These are phyloP conservation scores for Ariopsis seemanni DNA, from an alignment of 2,113 vertebrate genomes.

Conservation along the genomic window DNA sequence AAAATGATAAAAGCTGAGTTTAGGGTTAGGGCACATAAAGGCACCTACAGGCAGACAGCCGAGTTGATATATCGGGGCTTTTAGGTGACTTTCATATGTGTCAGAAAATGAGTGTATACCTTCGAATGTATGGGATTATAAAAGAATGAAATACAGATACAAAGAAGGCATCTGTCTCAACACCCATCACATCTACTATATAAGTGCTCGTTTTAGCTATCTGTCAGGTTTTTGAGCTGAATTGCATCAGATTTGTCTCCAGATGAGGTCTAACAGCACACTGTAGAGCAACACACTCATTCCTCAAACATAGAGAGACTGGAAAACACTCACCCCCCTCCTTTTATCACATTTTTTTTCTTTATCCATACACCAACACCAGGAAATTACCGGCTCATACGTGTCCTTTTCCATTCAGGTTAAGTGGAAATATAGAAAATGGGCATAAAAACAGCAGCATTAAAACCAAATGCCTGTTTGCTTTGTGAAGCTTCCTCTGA, in stretches of 20 bases:
- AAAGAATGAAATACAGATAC: not conserved
- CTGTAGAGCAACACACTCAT: not conserved
- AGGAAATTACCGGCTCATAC: not conserved
- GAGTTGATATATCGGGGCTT: not conserved
- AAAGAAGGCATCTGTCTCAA: not conserved
- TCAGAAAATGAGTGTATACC: not conserved
- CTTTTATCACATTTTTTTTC: not conserved
- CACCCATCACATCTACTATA: not conserved
- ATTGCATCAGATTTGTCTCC: not conserved
- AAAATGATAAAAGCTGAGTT: not conserved
- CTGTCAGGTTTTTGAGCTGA: not conserved
- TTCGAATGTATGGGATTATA: not conserved
- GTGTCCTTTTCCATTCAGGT: not conserved
- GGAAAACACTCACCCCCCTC: not conserved
- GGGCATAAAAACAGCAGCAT: not conserved
- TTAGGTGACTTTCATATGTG: not conserved
- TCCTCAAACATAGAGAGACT: not conserved
- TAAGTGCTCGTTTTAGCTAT: not conserved
- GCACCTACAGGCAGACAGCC: not conserved
- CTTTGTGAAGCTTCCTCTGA: constrained; percentile 13
- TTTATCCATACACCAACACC: not conserved
- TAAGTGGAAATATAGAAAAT: not conserved
- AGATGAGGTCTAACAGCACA: not conserved
- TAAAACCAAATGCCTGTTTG: not conserved
- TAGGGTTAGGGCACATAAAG: not conserved